Evolutionary conservation across 2,888 invertebrate genomes (phyloP).

Genomic region (Drosophila imparisetae): DNA sequence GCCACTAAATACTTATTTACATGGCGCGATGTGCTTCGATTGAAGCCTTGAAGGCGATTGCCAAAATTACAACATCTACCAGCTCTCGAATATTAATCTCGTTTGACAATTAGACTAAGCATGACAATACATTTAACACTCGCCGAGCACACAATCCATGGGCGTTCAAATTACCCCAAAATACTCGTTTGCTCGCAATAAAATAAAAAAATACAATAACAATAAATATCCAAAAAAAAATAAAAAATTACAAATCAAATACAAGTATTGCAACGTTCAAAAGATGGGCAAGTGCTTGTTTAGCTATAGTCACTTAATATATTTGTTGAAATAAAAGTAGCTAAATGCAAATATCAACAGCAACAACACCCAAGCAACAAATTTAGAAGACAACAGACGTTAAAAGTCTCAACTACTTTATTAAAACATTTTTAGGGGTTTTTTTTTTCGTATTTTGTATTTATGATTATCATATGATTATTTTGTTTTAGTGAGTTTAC

Average conservation of each 20-base stretch:
- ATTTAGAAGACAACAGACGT: slow-evolving; percentile 21
- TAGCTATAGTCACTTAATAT: slow-evolving; percentile 32
- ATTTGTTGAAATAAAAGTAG: slow-evolving; percentile 58
- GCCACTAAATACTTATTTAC: slow-evolving; percentile 46
- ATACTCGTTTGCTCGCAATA: slow-evolving; percentile 32
- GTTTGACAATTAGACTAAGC: slow-evolving; percentile 67
- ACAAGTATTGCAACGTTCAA: slow-evolving; percentile 23
- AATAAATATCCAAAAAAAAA: background rate
- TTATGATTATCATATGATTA: slow-evolving; percentile 38
- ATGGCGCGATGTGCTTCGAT: slow-evolving; percentile 44
- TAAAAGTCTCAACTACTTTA: slow-evolving; percentile 14
- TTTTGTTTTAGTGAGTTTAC: slow-evolving; percentile 54
- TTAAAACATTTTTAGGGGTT: background rate
- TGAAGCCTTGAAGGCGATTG: slow-evolving; percentile 71
- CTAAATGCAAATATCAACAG: slow-evolving; percentile 67
- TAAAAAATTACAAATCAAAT: slow-evolving; percentile 19
- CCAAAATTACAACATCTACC: slow-evolving; percentile 59
- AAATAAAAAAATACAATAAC: slow-evolving; percentile 6
- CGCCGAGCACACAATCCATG: slow-evolving; percentile 41
- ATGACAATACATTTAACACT: slow-evolving; percentile 78
- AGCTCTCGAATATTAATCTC: slow-evolving; percentile 61
- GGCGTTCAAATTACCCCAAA: slow-evolving; percentile 33
- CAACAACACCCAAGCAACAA: slow-evolving; percentile 24
- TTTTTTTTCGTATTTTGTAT: slow-evolving; percentile 29
- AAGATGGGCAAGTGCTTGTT: slow-evolving; percentile 30